Percentiles rank a stretch among this genome's conserved stretches.
These are phyloP conservation scores for Hippopotamus amphibius DNA, from an alignment of 2,113 vertebrate species.

Conservation along the genomic window DNA sequence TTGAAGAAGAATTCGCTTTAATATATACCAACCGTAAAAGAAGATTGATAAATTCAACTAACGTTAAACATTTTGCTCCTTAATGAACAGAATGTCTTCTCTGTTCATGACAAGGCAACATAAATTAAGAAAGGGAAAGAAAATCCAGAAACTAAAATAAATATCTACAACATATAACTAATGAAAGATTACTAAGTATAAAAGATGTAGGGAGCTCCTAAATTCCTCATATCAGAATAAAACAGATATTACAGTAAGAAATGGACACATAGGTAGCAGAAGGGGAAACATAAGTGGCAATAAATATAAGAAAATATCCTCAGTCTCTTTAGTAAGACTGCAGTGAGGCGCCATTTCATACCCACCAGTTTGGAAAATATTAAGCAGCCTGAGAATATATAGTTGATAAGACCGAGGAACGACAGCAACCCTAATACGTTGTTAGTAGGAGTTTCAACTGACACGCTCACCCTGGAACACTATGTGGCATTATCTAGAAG, in stretches of 20 bases:
- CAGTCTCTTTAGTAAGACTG: not conserved
- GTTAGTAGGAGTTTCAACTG: not conserved
- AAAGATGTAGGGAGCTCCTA: not conserved
- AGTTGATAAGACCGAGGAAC: not conserved
- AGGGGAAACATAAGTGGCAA: not conserved
- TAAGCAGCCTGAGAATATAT: not conserved
- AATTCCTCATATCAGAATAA: not conserved
- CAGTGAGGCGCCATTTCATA: not conserved
- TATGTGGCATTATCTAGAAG: not conserved
- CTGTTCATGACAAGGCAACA: not conserved
- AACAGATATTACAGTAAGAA: not conserved
- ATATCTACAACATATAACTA: not conserved
- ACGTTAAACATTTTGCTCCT: not conserved
- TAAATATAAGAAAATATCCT: not conserved
- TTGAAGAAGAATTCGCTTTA: not conserved
- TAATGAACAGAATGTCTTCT: slow-evolving; percentile 16
- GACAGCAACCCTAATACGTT: not conserved
- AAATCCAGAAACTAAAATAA: not conserved
- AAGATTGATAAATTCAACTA: not conserved
- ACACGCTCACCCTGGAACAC: too few species aligned
- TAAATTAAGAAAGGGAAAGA: not conserved
- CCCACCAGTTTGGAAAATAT: not conserved
- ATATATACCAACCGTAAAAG: not conserved
- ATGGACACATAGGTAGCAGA: not conserved
- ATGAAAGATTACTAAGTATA: not conserved